These are phyloP conservation scores for Megaleporinus macrocephalus DNA, from an alignment of 2,113 vertebrate species.

Conservation along the genomic window DNA sequence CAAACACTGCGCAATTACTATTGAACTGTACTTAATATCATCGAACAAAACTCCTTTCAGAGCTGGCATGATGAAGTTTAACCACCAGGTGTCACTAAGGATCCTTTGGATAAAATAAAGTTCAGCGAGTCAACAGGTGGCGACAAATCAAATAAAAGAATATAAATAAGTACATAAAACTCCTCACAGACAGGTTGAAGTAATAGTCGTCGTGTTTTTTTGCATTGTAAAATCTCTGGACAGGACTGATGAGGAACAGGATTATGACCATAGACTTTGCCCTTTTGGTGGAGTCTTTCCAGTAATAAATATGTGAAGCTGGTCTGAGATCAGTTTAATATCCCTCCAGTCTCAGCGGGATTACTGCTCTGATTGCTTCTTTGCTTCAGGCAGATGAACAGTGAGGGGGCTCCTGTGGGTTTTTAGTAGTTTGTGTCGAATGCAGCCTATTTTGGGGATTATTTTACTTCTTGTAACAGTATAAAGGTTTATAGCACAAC, in stretches of 20 bases:
- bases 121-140: neutral
- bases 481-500: neutral
- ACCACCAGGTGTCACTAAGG: neutral
- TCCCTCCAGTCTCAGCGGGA: neutral
- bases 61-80: too few relatives aligned
- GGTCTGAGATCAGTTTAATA: neutral
- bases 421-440: neutral
- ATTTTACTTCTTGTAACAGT: neutral
- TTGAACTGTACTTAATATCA: too few relatives aligned
- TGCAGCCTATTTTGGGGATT: neutral
- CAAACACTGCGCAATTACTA: too few relatives aligned
- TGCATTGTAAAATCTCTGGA: neutral
- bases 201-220: neutral
- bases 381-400: neutral
- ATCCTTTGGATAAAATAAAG: neutral
- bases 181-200: slow-evolving; percentile 2
- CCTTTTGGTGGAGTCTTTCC: neutral
- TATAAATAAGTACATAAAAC: neutral
- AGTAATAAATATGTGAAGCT: neutral
- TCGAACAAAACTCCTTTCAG: too few relatives aligned
- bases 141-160: neutral
- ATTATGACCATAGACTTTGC: neutral
- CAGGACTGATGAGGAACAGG: neutral
- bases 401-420: neutral
- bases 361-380: neutral